Evolutionary conservation across 2,888 invertebrate species (phyloP).

Genomic region (Candidula unifasciata): DNA sequence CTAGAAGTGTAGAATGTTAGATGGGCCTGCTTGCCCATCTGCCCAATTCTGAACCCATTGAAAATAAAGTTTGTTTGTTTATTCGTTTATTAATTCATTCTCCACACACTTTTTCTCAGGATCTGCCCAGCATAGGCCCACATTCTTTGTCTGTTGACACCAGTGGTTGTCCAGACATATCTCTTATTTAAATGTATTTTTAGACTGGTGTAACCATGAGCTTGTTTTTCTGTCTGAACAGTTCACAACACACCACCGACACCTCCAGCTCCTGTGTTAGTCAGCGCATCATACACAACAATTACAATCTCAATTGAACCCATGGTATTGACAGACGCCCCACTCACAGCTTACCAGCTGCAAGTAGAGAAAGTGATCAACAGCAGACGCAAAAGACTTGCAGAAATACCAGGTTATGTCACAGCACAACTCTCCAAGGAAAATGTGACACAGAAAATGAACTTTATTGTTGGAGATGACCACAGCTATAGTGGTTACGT

Average conservation of each 20-base stretch:
- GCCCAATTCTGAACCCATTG: too few relatives aligned
- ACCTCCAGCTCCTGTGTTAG: constrained; percentile 84
- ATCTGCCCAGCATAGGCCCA: too few relatives aligned
- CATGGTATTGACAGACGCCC: constrained; percentile 87
- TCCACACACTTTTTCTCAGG: too few relatives aligned
- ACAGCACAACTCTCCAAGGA: constrained; percentile 86
- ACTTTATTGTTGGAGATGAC: constrained; percentile 88
- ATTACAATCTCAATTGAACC: constrained; percentile 85
- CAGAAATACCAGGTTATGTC: constrained; percentile 78
- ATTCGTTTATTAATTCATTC: too few relatives aligned
- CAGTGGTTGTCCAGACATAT: too few relatives aligned
- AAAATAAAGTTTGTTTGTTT: too few relatives aligned
- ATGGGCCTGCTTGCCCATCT: too few relatives aligned
- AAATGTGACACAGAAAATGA: constrained; percentile 80
- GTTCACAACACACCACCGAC: constrained; percentile 84
- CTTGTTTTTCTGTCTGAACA: not conserved
- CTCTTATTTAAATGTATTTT: too few relatives aligned
- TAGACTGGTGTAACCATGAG: too few relatives aligned
- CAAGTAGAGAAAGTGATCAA: constrained; percentile 83
- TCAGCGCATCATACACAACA: constrained; percentile 82
- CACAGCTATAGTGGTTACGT: constrained; percentile 85
- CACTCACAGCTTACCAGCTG: constrained; percentile 85
- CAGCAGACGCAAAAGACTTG: constrained; percentile 74
- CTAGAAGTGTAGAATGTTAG: too few relatives aligned
- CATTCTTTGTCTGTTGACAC: too few relatives aligned